Evolutionary conservation across 2,888 invertebrate genomes (phyloP).

Genomic region (Nemotelus pantherinus): DNA sequence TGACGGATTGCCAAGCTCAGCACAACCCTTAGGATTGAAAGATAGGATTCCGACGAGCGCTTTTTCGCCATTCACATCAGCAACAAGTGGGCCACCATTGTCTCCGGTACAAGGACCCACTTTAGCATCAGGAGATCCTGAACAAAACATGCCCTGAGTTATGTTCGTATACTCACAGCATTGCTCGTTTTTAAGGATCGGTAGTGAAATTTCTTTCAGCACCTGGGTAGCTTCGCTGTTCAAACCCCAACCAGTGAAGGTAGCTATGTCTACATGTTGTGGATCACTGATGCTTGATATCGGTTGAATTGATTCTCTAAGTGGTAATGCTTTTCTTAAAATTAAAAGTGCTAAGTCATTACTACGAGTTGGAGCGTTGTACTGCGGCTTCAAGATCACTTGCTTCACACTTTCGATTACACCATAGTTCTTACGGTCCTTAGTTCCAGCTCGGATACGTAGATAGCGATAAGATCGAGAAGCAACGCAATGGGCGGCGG

Average conservation of each 20-base stretch:
- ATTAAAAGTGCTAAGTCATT: neutral
- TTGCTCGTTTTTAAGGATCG: neutral
- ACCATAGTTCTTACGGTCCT: neutral
- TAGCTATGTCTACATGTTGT: neutral
- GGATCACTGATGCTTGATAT: neutral
- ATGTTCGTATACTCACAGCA: neutral
- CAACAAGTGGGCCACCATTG: neutral
- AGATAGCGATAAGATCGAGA: neutral
- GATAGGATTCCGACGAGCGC: neutral
- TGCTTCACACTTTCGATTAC: neutral
- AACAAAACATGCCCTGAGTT: neutral
- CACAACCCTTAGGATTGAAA: constrained; percentile 5
- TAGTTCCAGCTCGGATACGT: neutral
- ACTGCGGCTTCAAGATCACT: neutral
- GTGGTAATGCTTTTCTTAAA: neutral
- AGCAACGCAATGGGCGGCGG: constrained; percentile 2
- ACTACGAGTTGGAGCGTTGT: neutral
- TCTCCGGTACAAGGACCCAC: constrained; percentile 1
- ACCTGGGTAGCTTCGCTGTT: neutral
- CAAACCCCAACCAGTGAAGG: neutral
- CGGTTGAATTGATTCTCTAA: neutral
- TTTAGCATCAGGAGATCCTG: neutral
- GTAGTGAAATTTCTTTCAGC: neutral
- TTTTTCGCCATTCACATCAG: neutral
- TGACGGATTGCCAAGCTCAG: neutral